Evolutionary conservation across 2,113 vertebrate species (phyloP), one percentile per base, ranked within the genome.

Genomic region (Platysternon megacephalum): DNA sequence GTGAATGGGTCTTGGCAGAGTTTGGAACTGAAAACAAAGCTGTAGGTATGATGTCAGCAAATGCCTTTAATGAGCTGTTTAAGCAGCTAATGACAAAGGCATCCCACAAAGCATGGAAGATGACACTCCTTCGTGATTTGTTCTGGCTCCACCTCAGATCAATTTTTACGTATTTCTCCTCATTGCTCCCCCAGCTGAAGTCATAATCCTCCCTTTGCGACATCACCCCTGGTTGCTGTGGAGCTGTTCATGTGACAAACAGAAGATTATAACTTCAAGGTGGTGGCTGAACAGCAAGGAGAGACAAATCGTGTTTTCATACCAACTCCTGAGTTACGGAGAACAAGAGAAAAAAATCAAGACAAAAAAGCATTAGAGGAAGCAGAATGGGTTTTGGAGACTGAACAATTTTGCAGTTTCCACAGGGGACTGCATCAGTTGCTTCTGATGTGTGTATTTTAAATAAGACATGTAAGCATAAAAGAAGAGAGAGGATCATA

Each of bases 161-260:
- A 19, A 79, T 87, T 29, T 12, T 79, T 3, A 6, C 2, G 56
- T 51, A 90, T 26, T 88, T 46, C 89, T 84, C 88, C 51, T 87
- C 84, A 5, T 84, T 79, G 49, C 22, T 26, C 85, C 58, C 61
- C 74, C 48, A 2, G 58, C 74, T 28, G 68, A 93, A 90, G 72
- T 52, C 88, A 32, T 88, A 93, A 92, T 94, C 93, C 85, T 22
- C 84, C 6, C 2, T 58, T 79, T 87, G 90, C 52, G n/a, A 22
- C 90, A 94, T 53, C 86, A 0, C 80, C 58, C 53, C 74, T 0
- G n/a, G 91, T 93, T 95, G 93, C 93, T 91, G 94, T 76, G 89
- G 94, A 82, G 91, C 92, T 91, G 83, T 2, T 53, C 35, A 6
- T 32, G 79, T 61, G 86, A 84, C 89, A 84, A 87, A 56, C 80